Evolutionary conservation across 92 coral and sea anemone species (phyloP).

Genomic region (Heliopora coerulea): DNA sequence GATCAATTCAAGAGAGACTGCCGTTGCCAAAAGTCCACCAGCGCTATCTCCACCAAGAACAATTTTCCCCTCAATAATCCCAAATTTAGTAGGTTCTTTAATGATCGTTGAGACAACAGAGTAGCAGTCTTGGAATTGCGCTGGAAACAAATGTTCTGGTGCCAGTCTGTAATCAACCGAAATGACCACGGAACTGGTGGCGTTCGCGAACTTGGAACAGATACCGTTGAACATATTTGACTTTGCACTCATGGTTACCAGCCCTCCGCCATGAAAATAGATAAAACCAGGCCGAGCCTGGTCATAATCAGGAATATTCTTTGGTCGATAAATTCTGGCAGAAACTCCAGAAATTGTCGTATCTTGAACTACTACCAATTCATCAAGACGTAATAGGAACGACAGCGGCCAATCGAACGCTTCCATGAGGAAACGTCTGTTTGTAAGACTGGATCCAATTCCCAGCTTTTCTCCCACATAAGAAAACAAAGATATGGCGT

Average conservation of each 20-base stretch:
- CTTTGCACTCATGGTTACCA: constrained; percentile 24
- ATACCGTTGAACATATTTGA: neutral
- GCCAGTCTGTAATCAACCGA: no score
- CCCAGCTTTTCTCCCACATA: constrained; percentile 12
- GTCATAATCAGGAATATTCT: neutral
- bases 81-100: constrained; percentile 64
- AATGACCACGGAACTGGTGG: constrained; percentile 28
- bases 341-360: constrained; percentile 47
- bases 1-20: no score
- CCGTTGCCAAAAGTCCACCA: constrained; percentile 88
- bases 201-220: constrained; percentile 5
- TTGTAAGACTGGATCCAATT: neutral
- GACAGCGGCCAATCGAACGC: neutral
- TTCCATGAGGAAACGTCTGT: neutral
- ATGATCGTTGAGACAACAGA: constrained; percentile 73
- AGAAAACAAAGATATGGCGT: neutral
- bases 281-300: constrained; percentile 14
- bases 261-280: no score
- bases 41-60: constrained; percentile 90
- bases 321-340: constrained; percentile 45
- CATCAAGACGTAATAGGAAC: neutral
- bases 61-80: constrained; percentile 64
- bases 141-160: no score
- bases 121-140: constrained; percentile 82
- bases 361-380: constrained; percentile 6